Evolutionary conservation across 2,888 invertebrate species (phyloP).

Genomic region (Oegoconia quadripuncta): DNA sequence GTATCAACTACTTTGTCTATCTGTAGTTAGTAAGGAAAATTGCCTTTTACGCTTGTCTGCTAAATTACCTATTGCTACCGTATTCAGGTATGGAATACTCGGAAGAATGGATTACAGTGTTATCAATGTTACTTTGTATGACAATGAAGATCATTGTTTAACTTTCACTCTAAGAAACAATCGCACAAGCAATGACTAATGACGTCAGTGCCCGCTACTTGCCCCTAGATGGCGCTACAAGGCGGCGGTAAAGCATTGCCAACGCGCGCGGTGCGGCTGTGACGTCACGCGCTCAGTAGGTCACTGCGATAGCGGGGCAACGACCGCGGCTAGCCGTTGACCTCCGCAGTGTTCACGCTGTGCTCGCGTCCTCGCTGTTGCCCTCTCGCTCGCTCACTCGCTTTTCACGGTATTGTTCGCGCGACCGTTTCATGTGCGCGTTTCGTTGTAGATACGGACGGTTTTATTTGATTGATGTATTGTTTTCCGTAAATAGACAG

Average conservation of each 20-base stretch:
- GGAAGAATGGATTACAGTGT: too few species aligned
- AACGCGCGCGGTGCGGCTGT: slow-evolving; percentile 66
- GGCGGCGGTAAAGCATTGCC: slow-evolving; percentile 55
- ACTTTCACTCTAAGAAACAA: too few species aligned
- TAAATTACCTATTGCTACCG: too few species aligned
- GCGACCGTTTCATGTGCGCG: slow-evolving; percentile 47
- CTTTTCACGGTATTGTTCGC: slow-evolving; percentile 61
- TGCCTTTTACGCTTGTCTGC: too few species aligned
- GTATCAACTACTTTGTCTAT: too few species aligned
- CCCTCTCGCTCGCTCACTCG: slow-evolving; percentile 57
- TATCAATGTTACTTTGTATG: too few species aligned
- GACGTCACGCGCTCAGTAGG: slow-evolving; percentile 80
- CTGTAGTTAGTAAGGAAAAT: too few species aligned
- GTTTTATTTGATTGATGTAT: background rate
- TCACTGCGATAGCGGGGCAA: slow-evolving; percentile 80
- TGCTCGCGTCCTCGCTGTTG: slow-evolving; percentile 62
- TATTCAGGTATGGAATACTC: too few species aligned
- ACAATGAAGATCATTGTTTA: background rate
- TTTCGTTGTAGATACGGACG: slow-evolving; percentile 36
- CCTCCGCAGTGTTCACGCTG: slow-evolving; percentile 71
- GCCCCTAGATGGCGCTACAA: slow-evolving; percentile 66
- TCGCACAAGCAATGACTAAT: background rate
- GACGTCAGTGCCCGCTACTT: slow-evolving; percentile 40
- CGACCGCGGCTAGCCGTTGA: slow-evolving; percentile 81
- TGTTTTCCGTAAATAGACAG: background rate